Percentiles rank a stretch among this genome's conserved stretches.
These are phyloP conservation scores for Nomada hirtipes DNA, from an alignment of 2,888 invertebrate genomes.

Conservation along the genomic window DNA sequence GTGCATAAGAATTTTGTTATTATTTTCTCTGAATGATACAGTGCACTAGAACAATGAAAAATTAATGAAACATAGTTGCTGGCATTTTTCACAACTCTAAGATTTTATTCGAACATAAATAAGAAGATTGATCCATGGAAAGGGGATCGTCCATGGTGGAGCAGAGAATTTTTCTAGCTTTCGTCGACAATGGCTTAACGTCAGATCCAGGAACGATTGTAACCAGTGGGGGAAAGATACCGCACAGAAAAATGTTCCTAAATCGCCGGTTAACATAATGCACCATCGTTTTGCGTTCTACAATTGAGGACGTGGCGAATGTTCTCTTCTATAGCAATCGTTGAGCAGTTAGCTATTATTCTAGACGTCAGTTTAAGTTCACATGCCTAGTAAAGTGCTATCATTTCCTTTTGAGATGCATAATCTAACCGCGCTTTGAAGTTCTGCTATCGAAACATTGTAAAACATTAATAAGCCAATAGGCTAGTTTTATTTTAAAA, in stretches of 20 bases:
- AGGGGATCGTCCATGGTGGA: conserved; percentile 10
- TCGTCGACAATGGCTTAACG: conserved; percentile 20
- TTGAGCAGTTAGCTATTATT: neutral
- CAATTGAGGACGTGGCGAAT: conserved; percentile 45
- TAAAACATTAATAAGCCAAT: neutral
- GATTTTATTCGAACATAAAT: neutral
- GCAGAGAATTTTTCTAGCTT: conserved; percentile 15
- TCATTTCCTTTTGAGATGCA: neutral
- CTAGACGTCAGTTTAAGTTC: neutral
- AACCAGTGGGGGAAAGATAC: conserved; percentile 4
- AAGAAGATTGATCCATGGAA: neutral
- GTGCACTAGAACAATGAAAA: neutral
- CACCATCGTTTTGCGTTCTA: conserved; percentile 36
- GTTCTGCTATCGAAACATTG: neutral
- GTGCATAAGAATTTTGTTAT: no score
- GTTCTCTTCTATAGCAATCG: neutral
- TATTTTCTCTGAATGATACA: no score
- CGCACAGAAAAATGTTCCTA: conserved; percentile 39
- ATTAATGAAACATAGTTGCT: neutral
- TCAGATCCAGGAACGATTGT: neutral
- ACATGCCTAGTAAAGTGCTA: neutral
- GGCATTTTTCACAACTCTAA: neutral
- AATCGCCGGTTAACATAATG: conserved; percentile 53
- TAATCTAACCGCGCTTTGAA: neutral
- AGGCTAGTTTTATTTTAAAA: no score